Evolutionary conservation across 1,140 invertebrate species (phyloP).

Genomic region (Cecropterus lyciades): DNA sequence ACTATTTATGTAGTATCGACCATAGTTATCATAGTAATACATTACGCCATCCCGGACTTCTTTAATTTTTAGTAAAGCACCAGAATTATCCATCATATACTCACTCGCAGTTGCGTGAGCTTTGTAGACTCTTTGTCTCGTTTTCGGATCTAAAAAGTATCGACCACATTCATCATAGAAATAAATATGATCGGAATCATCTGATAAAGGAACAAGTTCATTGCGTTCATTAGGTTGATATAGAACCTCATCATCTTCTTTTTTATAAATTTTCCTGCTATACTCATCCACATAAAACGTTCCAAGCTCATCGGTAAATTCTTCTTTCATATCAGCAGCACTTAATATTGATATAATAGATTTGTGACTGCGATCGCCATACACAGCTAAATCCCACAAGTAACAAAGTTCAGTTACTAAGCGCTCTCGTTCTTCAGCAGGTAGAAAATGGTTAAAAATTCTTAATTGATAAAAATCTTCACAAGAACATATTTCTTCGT

Average conservation of each 20-base stretch:
- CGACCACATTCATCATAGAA: conserved; percentile 78
- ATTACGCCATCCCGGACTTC: conserved; percentile 64
- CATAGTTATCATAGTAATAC: conserved; percentile 73
- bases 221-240: conserved; percentile 74
- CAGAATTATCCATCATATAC: conserved; percentile 73
- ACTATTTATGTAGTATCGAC: conserved; percentile 68
- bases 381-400: conserved; percentile 72
- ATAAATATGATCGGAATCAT: conserved; percentile 69
- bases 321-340: conserved; percentile 68
- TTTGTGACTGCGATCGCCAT: conserved; percentile 64
- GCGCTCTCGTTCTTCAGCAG: conserved; percentile 59
- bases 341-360: conserved; percentile 77
- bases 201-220: conserved; percentile 64
- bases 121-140: conserved; percentile 70
- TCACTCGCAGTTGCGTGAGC: conserved; percentile 69
- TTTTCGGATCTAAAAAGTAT: conserved; percentile 67
- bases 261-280: conserved; percentile 74
- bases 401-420: conserved; percentile 71
- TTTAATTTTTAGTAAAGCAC: conserved; percentile 67
- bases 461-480: conserved; percentile 71
- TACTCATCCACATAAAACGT: conserved; percentile 70
- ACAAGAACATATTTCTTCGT: conserved; percentile 62
- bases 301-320: conserved; percentile 71
- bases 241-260: conserved; percentile 54
- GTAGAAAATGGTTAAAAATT: conserved; percentile 73